Evolutionary conservation across 2,113 vertebrate genomes (phyloP).

Genomic region (Aspiorhynchus laticeps): DNA sequence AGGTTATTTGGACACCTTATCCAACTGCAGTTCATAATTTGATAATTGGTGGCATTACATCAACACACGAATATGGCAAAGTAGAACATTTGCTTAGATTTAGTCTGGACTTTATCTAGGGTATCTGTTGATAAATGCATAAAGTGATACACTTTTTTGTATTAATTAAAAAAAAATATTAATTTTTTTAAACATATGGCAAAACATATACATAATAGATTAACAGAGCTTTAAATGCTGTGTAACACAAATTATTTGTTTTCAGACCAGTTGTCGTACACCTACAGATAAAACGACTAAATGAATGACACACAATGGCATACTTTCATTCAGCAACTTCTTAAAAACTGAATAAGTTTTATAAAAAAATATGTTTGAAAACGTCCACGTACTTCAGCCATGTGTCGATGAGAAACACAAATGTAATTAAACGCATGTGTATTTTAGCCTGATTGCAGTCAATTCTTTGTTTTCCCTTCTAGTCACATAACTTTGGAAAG

Average conservation of each 20-base stretch:
- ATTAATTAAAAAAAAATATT: neutral
- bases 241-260: neutral
- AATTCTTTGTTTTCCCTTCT: conserved; percentile 49
- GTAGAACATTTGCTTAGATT: neutral
- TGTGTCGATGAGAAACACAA: neutral
- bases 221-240: neutral
- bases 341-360: neutral
- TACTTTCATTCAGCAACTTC: neutral
- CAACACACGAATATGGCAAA: neutral
- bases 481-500: conserved; percentile 48
- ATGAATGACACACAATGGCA: neutral
- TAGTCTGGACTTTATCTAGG: neutral
- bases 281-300: neutral
- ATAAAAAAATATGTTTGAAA: neutral
- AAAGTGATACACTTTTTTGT: neutral
- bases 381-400: neutral
- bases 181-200: neutral
- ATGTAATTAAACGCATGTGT: conserved; percentile 15
- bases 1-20: neutral
- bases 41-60: neutral
- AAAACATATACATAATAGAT: neutral
- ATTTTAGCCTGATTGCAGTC: conserved; percentile 33
- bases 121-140: neutral
- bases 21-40: neutral
- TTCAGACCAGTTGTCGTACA: neutral